phyloP scores from a whole-genome alignment of 1,140 invertebrate genomes.

The Pteromalus puparum region DNA sequence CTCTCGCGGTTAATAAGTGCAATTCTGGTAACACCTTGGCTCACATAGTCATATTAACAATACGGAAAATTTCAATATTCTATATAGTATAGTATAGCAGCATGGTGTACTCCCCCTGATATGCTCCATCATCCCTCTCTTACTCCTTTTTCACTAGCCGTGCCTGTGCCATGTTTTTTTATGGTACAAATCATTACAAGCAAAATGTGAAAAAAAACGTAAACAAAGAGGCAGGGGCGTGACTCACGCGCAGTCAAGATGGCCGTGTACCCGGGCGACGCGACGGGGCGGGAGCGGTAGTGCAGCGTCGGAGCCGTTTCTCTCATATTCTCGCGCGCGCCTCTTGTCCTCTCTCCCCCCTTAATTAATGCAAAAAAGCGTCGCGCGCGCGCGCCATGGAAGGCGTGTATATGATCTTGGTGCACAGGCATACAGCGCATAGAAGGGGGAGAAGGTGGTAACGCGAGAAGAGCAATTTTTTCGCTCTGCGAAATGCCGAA shows the following conservation, averaged over 20 bases:
- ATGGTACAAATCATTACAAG: constrained; percentile 35
- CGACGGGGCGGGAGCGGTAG: constrained; percentile 35
- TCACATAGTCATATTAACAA: too few species aligned
- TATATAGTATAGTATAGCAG: too few species aligned
- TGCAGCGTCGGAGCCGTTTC: not conserved
- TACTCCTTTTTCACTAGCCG: not conserved
- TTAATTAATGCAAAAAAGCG: constrained; percentile 52
- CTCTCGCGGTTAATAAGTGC: not conserved
- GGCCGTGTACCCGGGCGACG: constrained; percentile 64
- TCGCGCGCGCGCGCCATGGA: constrained; percentile 11
- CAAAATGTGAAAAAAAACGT: constrained; percentile 43
- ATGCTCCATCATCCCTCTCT: too few species aligned
- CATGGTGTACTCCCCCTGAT: too few species aligned
- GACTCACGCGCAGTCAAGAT: constrained; percentile 69
- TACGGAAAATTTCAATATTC: not conserved
- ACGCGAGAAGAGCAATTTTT: constrained; percentile 51
- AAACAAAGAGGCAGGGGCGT: constrained; percentile 74
- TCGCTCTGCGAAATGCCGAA: not conserved
- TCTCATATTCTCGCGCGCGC: not conserved
- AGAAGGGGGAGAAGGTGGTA: constrained; percentile 18
- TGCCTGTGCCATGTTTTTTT: not conserved
- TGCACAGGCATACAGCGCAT: not conserved
- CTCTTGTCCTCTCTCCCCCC: constrained; percentile 9
- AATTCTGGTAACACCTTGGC: not conserved
- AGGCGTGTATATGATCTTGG: not conserved